Evolutionary conservation across 2,113 vertebrate genomes (phyloP).

Genomic region (Origma solitaria): DNA sequence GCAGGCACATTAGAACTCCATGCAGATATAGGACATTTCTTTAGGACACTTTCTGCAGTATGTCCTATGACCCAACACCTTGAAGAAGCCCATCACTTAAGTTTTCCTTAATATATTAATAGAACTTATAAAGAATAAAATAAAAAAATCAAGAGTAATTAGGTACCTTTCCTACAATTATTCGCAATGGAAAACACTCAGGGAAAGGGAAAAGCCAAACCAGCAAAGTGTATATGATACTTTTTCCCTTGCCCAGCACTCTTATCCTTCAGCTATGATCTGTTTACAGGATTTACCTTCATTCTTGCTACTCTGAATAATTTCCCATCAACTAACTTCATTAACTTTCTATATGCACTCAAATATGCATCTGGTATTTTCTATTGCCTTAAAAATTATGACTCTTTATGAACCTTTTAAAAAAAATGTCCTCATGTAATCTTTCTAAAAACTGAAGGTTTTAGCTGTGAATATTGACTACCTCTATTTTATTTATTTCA

Average conservation of each 20-base stretch:
- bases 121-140: background rate
- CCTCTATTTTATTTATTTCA: background rate
- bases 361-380: background rate
- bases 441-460: background rate
- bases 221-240: background rate
- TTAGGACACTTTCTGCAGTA: background rate
- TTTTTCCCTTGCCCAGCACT: background rate
- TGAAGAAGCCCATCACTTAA: background rate
- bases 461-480: background rate
- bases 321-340: background rate
- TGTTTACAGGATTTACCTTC: background rate
- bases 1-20: background rate
- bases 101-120: background rate
- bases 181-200: background rate
- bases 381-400: background rate
- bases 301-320: background rate
- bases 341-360: background rate
- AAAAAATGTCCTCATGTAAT: background rate
- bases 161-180: background rate
- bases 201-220: background rate
- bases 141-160: background rate
- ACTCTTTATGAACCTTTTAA: background rate
- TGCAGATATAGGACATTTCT: background rate
- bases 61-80: background rate
- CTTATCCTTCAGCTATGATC: background rate